phyloP scores from a whole-genome alignment of 2,888 invertebrate species.

The Lamellibrachia satsuma region DNA sequence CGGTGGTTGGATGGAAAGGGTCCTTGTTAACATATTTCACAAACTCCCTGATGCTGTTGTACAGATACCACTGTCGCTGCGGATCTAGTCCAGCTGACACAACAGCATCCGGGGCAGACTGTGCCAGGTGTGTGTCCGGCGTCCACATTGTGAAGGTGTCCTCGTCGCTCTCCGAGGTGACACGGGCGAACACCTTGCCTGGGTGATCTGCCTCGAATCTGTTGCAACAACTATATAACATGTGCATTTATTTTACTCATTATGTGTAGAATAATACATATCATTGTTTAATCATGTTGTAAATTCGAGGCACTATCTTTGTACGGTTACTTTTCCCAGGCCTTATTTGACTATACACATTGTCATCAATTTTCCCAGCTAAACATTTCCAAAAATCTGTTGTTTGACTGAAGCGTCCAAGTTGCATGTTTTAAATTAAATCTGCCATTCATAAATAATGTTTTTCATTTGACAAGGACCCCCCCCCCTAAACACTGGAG shows the following conservation, averaged over 20 bases:
- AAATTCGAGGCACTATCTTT: not conserved
- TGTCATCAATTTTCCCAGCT: not conserved
- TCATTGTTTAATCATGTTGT: not conserved
- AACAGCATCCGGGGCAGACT: too few relatives aligned
- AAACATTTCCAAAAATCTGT: not conserved
- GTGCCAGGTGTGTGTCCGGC: too few relatives aligned
- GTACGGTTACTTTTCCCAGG: not conserved
- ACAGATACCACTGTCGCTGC: not conserved
- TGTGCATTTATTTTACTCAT: not conserved
- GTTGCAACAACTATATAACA: not conserved
- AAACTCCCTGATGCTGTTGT: too few relatives aligned
- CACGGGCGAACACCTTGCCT: not conserved
- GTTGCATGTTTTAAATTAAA: too few relatives aligned
- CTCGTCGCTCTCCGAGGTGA: not conserved
- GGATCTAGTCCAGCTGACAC: not conserved
- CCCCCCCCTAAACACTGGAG: too few relatives aligned
- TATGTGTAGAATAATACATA: not conserved
- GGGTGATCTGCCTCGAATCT: not conserved
- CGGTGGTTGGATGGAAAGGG: too few relatives aligned
- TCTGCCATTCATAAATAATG: too few relatives aligned
- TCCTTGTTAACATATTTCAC: too few relatives aligned
- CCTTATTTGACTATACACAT: not conserved
- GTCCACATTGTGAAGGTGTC: not conserved
- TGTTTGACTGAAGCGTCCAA: too few relatives aligned
- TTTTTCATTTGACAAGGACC: too few relatives aligned